phyloP scores from a whole-genome alignment of 2,888 invertebrate genomes.

The Dendrolimus pini region DNA sequence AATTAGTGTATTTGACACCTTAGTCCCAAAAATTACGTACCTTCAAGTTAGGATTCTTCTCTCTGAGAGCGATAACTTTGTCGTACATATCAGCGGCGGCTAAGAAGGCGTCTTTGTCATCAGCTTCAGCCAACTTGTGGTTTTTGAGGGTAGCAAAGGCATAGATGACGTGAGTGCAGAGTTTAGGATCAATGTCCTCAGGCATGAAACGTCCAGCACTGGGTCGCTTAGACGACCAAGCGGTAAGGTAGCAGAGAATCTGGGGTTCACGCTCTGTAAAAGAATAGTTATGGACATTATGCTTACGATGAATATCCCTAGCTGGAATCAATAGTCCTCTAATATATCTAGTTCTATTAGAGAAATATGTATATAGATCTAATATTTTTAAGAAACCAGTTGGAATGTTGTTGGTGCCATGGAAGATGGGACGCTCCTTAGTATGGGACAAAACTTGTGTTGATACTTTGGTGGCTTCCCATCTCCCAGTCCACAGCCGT shows the following conservation, averaged over 20 bases:
- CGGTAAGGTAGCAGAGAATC: slow-evolving; percentile 96
- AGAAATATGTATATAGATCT: no score
- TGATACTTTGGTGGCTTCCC: no score
- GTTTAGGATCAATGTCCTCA: slow-evolving; percentile 89
- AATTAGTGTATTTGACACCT: no score
- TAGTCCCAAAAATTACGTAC: slow-evolving; percentile 43
- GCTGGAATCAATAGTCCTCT: no score
- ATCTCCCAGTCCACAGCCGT: no score
- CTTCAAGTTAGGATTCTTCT: slow-evolving; percentile 92
- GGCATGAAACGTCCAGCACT: slow-evolving; percentile 92
- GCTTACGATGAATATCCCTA: no score
- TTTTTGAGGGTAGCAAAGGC: slow-evolving; percentile 95
- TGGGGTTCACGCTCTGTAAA: slow-evolving; percentile 87
- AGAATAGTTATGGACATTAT: slow-evolving; percentile 5
- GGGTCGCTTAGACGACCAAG: slow-evolving; percentile 95
- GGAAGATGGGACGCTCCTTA: no score
- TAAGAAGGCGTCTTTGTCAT: slow-evolving; percentile 80
- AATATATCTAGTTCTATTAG: no score
- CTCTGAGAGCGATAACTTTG: slow-evolving; percentile 88
- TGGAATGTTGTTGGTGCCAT: no score
- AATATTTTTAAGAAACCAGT: no score
- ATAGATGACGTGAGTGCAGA: slow-evolving; percentile 96
- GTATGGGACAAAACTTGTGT: no score
- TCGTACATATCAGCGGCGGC: slow-evolving; percentile 84
- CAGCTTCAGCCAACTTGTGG: slow-evolving; percentile 86